Evolutionary conservation across 2,888 invertebrate genomes (phyloP).

Genomic region (Arrhopalites spinosus): DNA sequence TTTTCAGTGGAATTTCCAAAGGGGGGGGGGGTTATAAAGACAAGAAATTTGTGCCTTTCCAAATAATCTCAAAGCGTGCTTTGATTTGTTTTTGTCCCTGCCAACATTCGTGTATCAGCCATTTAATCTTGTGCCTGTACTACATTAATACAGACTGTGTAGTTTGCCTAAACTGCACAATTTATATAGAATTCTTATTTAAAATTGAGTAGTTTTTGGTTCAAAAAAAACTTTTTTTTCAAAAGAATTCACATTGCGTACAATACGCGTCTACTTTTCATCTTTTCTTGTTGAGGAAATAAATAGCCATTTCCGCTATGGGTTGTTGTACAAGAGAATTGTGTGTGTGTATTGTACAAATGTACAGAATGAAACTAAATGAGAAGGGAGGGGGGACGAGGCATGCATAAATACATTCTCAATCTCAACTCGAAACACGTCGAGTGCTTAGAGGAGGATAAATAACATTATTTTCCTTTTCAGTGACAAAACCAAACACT

Average conservation of each 20-base stretch:
- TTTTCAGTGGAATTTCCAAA: not conserved
- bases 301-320: no score
- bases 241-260: no score
- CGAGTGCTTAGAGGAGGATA: conserved; percentile 2
- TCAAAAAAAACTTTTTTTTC: no score
- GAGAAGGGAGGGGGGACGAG: not conserved
- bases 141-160: no score
- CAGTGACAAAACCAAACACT: conserved; percentile 30
- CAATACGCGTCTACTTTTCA: no score
- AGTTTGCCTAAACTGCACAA: not conserved
- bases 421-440: conserved; percentile 15
- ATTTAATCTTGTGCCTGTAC: not conserved
- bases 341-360: not conserved
- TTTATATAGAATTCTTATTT: not conserved
- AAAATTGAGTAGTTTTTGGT: no score
- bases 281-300: no score
- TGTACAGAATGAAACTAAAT: not conserved
- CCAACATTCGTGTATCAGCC: not conserved
- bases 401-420: conserved; percentile 18
- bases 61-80: not conserved
- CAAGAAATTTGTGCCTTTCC: not conserved
- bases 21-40: not conserved
- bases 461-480: conserved; percentile 19
- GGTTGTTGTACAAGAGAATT: no score
- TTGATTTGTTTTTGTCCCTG: not conserved